These are phyloP conservation scores for Anguilla rostrata DNA, from an alignment of 2,113 vertebrate species.

Conservation along the genomic window DNA sequence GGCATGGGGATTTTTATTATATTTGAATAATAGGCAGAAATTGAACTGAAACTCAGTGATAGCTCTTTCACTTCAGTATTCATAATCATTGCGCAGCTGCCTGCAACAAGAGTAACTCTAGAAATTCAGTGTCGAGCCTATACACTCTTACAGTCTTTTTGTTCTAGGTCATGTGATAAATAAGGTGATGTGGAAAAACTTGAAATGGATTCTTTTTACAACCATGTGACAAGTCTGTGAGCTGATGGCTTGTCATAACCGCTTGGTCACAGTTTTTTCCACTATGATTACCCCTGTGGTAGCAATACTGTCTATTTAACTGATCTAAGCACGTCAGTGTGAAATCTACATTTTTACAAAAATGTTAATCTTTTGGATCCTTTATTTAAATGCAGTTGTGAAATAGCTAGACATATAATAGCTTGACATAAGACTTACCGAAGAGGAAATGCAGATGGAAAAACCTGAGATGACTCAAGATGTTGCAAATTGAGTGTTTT, in stretches of 20 bases:
- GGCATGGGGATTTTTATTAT: neutral
- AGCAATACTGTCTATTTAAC: neutral
- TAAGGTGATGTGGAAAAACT: neutral
- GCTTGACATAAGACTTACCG: too few species aligned
- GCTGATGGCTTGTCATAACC: constrained; percentile 9
- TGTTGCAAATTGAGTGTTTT: too few species aligned
- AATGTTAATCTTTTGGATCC: neutral
- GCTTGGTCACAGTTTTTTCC: constrained; percentile 7
- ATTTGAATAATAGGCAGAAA: neutral
- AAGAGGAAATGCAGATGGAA: too few species aligned
- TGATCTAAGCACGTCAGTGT: neutral
- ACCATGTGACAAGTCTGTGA: constrained; percentile 4
- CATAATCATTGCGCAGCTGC: neutral
- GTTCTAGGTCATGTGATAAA: neutral
- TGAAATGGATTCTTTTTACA: neutral
- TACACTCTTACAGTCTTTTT: neutral
- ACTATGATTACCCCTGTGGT: neutral
- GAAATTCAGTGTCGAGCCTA: neutral
- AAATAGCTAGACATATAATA: neutral
- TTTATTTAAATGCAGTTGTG: neutral
- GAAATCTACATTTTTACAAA: neutral
- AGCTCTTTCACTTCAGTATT: neutral
- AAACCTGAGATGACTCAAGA: too few species aligned
- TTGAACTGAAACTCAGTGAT: neutral
- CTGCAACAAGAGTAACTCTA: neutral